Percentiles rank a stretch among this genome's conserved stretches.
Evolutionary conservation across 2,113 vertebrate genomes (phyloP).

Genomic region (Ifrita kowaldi): DNA sequence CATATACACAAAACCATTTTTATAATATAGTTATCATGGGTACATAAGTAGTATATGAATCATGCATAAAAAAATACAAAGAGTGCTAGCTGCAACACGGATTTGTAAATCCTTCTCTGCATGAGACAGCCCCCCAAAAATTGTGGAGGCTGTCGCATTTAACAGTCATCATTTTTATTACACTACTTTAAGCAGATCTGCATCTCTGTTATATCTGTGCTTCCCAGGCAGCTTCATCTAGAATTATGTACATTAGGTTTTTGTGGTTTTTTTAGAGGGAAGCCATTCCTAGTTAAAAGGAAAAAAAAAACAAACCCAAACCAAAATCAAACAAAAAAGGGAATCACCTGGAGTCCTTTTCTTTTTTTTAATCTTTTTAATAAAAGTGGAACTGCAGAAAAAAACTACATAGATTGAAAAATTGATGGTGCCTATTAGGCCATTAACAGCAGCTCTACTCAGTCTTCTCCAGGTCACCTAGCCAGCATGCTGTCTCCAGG

Average conservation of each 20-base stretch:
- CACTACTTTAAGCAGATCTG: background rate
- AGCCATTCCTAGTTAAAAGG: background rate
- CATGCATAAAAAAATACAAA: background rate
- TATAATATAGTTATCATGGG: slow-evolving; percentile 14
- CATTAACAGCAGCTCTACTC: background rate
- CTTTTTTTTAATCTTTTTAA: background rate
- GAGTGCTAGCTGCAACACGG: background rate
- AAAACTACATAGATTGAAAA: background rate
- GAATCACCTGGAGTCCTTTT: background rate
- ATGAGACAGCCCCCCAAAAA: background rate
- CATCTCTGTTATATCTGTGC: background rate
- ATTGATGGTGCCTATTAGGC: background rate
- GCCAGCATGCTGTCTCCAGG: background rate
- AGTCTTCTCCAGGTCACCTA: background rate
- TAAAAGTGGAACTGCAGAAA: background rate
- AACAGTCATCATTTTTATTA: background rate
- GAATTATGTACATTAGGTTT: background rate
- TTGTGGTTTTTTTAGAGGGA: background rate
- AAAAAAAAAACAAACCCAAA: background rate
- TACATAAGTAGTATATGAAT: background rate
- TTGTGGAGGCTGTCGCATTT: background rate
- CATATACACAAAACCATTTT: background rate
- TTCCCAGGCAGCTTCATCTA: background rate
- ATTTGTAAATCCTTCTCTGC: background rate
- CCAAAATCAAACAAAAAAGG: background rate